Evolutionary conservation across 2,113 vertebrate species (phyloP).

Genomic region (Arothron firmamentum): DNA sequence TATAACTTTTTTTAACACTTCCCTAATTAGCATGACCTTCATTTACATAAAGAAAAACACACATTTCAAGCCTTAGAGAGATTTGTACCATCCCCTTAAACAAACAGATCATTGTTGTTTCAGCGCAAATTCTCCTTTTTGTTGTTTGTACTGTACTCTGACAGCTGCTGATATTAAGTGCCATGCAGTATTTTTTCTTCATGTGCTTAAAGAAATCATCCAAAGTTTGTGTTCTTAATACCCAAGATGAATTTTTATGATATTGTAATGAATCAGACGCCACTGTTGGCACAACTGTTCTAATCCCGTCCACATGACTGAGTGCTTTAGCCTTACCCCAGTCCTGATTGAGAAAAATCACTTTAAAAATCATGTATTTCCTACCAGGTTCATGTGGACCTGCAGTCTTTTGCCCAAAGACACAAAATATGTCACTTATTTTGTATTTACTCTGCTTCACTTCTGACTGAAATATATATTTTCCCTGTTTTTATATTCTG

Average conservation of each 20-base stretch:
- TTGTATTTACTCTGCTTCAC: neutral
- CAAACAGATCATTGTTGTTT: neutral
- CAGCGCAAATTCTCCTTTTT: neutral
- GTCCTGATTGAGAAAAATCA: conserved; percentile 11
- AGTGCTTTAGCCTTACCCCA: conserved; percentile 51
- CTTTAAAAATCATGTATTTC: conserved; percentile 31
- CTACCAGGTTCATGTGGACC: conserved; percentile 24
- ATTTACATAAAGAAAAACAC: conserved; percentile 12
- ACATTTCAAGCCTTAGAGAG: conserved; percentile 37
- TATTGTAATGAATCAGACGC: conserved; percentile 6
- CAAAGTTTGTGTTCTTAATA: conserved; percentile 35
- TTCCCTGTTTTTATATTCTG: conserved; percentile 28
- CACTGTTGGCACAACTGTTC: conserved; percentile 2
- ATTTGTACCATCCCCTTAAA: conserved; percentile 22
- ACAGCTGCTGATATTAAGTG: conserved; percentile 63
- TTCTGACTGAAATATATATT: conserved; percentile 5
- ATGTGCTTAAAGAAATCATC: conserved; percentile 41
- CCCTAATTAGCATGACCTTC: conserved; percentile 33
- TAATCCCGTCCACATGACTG: conserved; percentile 18
- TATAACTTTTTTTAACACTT: conserved; percentile 34
- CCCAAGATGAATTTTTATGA: neutral
- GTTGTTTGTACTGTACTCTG: conserved; percentile 29
- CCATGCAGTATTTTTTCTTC: conserved; percentile 63
- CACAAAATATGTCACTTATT: conserved; percentile 7
- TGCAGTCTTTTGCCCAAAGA: conserved; percentile 53